Conservation (phyloP, 2,113 vertebrate species). For the Triplophysa rosa region DNA sequence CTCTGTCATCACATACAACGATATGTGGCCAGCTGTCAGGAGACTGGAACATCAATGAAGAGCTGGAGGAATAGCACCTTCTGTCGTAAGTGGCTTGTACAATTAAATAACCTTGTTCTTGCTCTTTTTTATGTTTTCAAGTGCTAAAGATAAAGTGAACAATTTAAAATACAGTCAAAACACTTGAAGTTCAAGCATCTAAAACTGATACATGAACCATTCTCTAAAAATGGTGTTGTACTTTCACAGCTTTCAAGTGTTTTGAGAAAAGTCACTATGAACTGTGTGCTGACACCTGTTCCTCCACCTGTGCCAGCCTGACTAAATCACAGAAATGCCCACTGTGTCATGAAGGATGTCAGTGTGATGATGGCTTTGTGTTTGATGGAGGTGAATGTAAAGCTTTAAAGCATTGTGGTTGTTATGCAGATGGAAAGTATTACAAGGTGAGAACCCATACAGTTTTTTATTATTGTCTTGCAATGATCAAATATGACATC, state of each 20-base stretch:
- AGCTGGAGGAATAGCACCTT: conserved; percentile 72
- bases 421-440: conserved; percentile 56
- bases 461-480: background rate
- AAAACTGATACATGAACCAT: background rate
- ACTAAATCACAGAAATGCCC: conserved; percentile 49
- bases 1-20: conserved; percentile 71
- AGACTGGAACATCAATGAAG: background rate
- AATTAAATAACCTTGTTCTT: background rate
- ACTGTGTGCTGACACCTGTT: conserved; percentile 64
- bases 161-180: too few species aligned
- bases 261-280: conserved; percentile 62
- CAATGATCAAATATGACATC: background rate
- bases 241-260: conserved; percentile 61
- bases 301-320: conserved; percentile 58
- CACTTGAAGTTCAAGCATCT: too few species aligned
- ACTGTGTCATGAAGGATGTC: conserved; percentile 69
- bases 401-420: conserved; percentile 60
- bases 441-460: conserved; percentile 49
- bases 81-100: conserved; percentile 70
- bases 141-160: background rate
- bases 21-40: conserved; percentile 72
- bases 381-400: conserved; percentile 59
- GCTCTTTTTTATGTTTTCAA: background rate
- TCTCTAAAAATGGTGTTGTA: background rate
- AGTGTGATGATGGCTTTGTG: conserved; percentile 65